These are phyloP conservation scores for Ceratitis capitata DNA, from an alignment of 1,140 invertebrate species.

Conservation along the genomic window DNA sequence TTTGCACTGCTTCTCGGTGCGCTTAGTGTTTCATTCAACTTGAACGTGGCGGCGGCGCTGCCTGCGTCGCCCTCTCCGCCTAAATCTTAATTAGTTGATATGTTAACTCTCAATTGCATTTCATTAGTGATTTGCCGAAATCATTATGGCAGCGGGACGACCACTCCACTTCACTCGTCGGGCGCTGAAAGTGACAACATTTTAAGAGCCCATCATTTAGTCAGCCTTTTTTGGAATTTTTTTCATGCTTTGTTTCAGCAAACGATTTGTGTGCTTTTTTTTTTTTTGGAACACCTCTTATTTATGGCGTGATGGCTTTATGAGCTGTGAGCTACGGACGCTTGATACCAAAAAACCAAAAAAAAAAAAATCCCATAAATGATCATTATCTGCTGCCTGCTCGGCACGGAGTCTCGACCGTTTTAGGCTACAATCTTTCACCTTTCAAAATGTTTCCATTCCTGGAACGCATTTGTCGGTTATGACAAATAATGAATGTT, in stretches of 20 bases:
- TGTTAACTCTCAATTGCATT: constrained; percentile 33
- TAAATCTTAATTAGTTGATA: constrained; percentile 20
- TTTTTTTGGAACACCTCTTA: background rate
- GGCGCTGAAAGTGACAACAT: constrained; percentile 29
- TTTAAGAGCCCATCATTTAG: constrained; percentile 23
- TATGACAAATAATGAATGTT: constrained; percentile 11
- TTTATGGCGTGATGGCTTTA: constrained; percentile 28
- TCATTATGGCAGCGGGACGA: background rate
- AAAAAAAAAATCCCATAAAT: background rate
- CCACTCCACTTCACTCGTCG: background rate
- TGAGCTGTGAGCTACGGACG: constrained; percentile 2
- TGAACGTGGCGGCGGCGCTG: no score
- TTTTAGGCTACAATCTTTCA: background rate
- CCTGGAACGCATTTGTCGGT: constrained; percentile 22
- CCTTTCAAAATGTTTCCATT: background rate
- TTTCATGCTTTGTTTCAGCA: background rate
- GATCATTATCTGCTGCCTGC: background rate
- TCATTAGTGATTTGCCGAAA: constrained; percentile 24
- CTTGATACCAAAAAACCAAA: background rate
- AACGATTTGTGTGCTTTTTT: background rate
- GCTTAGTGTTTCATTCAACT: background rate
- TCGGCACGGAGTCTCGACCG: background rate
- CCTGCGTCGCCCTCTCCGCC: background rate
- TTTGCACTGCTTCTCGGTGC: background rate
- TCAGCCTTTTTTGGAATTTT: background rate